Conservation (phyloP, 2,888 invertebrate genomes). For the Apodemia duryi region DNA sequence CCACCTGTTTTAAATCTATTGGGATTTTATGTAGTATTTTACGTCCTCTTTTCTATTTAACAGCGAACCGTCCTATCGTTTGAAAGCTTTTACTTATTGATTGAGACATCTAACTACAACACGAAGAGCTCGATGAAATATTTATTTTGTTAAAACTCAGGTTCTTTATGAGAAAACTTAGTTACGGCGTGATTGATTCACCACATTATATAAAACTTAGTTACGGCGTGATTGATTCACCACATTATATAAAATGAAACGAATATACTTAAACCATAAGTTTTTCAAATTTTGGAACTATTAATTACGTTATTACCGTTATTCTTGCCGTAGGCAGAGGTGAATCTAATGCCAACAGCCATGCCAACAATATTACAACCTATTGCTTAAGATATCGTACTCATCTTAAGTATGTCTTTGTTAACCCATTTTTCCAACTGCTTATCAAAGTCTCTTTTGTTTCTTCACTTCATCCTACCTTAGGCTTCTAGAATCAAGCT, state of each 20-base stretch:
- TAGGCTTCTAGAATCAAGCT: no score
- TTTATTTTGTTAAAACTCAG: background rate
- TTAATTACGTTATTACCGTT: no score
- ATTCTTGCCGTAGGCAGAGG: no score
- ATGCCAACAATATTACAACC: no score
- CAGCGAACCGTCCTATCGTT: slow-evolving; percentile 29
- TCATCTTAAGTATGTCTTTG: no score
- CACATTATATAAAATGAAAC: background rate
- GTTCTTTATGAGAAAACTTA: background rate
- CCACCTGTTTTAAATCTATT: slow-evolving; percentile 37
- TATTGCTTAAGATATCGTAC: no score
- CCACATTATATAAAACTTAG: background rate
- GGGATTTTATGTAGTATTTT: slow-evolving; percentile 44
- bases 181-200: background rate
- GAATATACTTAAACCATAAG: background rate
- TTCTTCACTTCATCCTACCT: no score
- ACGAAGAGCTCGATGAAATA: slow-evolving; percentile 4
- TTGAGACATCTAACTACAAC: slow-evolving; percentile 2
- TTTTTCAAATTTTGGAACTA: no score
- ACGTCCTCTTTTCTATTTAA: slow-evolving; percentile 43
- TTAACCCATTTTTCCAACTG: no score
- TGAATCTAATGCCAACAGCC: no score
- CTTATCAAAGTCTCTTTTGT: no score
- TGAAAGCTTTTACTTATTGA: slow-evolving; percentile 20
- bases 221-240: background rate